Conservation (phyloP, 1,140 invertebrate species). For the Solen grandis region DNA sequence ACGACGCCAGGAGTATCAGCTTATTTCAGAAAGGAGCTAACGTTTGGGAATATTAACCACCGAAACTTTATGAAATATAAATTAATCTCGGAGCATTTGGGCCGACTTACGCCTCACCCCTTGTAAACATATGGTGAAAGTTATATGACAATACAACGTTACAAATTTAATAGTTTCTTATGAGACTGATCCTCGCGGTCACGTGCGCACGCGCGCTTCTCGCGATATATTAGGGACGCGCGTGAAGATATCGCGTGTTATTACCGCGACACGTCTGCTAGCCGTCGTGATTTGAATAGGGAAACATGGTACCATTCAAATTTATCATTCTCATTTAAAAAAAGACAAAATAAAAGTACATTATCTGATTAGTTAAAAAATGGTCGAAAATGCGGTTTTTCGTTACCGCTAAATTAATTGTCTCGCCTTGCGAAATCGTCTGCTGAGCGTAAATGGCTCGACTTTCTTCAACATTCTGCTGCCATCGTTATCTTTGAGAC, state of each 20-base stretch:
- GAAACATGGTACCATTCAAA: too few species aligned
- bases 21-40: too few species aligned
- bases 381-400: too few species aligned
- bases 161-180: constrained; percentile 16
- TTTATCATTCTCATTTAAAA: too few species aligned
- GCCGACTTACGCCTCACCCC: not conserved
- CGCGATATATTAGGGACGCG: not conserved
- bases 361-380: too few species aligned
- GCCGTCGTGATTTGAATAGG: not conserved
- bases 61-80: not conserved
- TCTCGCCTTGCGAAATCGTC: too few species aligned
- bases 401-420: too few species aligned
- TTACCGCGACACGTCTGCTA: constrained; percentile 24
- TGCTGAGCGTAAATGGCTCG: too few species aligned
- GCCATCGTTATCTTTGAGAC: too few species aligned
- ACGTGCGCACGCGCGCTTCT: constrained; percentile 3
- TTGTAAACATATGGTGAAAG: constrained; percentile 37
- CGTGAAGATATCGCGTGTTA: constrained; percentile 2
- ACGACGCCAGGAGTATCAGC: too few species aligned
- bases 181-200: not conserved
- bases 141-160: not conserved
- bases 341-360: too few species aligned
- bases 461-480: too few species aligned
- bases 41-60: not conserved
- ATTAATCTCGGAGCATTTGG: not conserved